Conservation (phyloP, 2,888 invertebrate species). For the Lasioglossum malachurum region DNA sequence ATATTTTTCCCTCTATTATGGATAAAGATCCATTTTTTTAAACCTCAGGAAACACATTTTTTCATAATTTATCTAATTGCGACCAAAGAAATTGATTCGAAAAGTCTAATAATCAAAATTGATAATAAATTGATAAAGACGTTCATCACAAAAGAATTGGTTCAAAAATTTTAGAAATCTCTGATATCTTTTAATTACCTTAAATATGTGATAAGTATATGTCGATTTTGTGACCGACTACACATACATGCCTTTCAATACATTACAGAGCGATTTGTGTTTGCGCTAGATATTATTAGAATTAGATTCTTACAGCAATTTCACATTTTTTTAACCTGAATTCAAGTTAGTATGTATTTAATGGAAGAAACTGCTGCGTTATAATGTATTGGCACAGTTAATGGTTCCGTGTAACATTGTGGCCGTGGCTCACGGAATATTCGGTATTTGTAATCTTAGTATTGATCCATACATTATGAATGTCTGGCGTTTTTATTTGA, state of each 20-base stretch:
- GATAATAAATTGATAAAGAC: not conserved
- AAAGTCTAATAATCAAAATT: not conserved
- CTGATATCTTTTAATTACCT: not conserved
- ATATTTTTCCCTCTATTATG: too few species aligned
- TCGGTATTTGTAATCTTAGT: conserved; percentile 5
- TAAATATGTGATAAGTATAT: not conserved
- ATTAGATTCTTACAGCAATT: not conserved
- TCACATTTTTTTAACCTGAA: not conserved
- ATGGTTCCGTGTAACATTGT: conserved; percentile 9
- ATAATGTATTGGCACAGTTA: not conserved
- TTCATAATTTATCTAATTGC: too few species aligned
- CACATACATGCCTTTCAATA: not conserved
- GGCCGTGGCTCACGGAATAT: not conserved
- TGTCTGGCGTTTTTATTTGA: conserved; percentile 8
- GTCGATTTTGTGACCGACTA: not conserved
- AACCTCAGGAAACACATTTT: too few species aligned
- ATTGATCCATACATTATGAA: not conserved
- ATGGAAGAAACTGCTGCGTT: not conserved
- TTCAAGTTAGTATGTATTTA: not conserved
- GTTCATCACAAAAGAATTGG: not conserved
- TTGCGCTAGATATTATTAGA: not conserved
- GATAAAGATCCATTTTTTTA: too few species aligned
- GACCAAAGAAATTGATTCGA: too few species aligned
- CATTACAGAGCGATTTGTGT: not conserved
- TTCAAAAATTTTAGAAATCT: not conserved